Conservation (phyloP, 2,113 vertebrate species). For the Nothoprocta pentlandii region DNA sequence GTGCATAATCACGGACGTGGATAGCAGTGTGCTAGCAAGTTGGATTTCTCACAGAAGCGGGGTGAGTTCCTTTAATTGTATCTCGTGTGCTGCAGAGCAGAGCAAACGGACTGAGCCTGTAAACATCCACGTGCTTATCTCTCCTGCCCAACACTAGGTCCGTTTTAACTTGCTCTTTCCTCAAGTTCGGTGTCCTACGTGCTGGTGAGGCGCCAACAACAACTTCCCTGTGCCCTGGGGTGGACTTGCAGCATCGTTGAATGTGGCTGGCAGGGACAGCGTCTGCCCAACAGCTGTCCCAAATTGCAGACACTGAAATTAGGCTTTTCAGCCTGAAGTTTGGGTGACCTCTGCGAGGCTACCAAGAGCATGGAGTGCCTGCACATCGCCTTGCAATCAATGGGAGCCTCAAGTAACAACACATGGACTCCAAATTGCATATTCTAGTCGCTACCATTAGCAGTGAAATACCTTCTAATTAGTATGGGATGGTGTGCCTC, state of each 20-base stretch:
- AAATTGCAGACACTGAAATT: not conserved
- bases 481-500: conserved; percentile 61
- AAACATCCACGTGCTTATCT: not conserved
- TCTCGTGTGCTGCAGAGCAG: not conserved
- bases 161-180: not conserved
- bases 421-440: conserved; percentile 62
- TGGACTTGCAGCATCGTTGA: not conserved
- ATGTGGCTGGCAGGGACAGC: not conserved
- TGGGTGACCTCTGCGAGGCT: conserved; percentile 50
- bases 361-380: conserved; percentile 49
- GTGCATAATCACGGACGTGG: conserved; percentile 89
- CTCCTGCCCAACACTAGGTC: not conserved
- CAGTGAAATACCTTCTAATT: conserved; percentile 73
- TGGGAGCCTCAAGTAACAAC: conserved; percentile 57
- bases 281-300: not conserved
- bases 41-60: conserved; percentile 83
- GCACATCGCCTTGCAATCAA: conserved; percentile 65
- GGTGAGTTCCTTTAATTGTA: conserved; percentile 79
- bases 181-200: not conserved
- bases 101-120: not conserved
- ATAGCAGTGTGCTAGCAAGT: conserved; percentile 83
- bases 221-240: not conserved
- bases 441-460: conserved; percentile 70
- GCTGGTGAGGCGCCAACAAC: not conserved
- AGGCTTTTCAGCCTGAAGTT: conserved; percentile 29